Base-by-base conservation (phyloP, 2,888 invertebrate species). In the Steromphala cineraria region DNA sequence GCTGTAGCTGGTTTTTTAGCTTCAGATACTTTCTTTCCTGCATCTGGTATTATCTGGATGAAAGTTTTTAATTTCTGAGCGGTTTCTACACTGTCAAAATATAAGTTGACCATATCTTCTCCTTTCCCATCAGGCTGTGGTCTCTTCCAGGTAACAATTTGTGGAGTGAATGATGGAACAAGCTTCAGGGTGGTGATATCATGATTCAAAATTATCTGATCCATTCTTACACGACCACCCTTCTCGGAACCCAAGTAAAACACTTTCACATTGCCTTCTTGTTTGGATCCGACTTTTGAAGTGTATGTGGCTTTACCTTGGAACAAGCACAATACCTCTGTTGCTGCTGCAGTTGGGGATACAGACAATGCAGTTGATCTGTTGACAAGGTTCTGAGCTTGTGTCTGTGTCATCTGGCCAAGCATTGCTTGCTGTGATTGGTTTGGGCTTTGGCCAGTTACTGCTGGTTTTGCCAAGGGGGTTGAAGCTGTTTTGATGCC, bases 121-220 rank as follows among this genome's bases (percentile, higher is more conserved):
- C 75, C 78, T 52, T 55, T 55, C n/a, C 75, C 55, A 2, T 80
- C 82, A 79, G 75, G 52, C 52, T 80, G 80, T 7, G 71, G 21
- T 15, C 75, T 80, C 17, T 36, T 67, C 80, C 81, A 81, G n/a
- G 28, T 75, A n/a, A 81, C 83, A 19, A 55, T 19, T 24, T 67
- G 40, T 7, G 80, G 56, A 1, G 53, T 46, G 21, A 79, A 75
- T 19, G 78, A 67, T 31, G 80, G 28, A 17, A 79, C 78, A 19
- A 83, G 13, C 56, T 56, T 75, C 40, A 83, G 53, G 1, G 52
- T 67, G 13, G 53, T 71, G 40, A 83, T 67, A 28, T 83, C 80
- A 79, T 83, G 81, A 31, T 82, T 78, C 28, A 80, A 79, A 28
- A 82, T 78, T 4, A 82, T 78, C 17, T 82, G 80, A 17, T 78